Evolutionary conservation across 2,113 vertebrate species (phyloP), one percentile per base, ranked within the genome.

Genomic region (Sylvilagus bachmani): DNA sequence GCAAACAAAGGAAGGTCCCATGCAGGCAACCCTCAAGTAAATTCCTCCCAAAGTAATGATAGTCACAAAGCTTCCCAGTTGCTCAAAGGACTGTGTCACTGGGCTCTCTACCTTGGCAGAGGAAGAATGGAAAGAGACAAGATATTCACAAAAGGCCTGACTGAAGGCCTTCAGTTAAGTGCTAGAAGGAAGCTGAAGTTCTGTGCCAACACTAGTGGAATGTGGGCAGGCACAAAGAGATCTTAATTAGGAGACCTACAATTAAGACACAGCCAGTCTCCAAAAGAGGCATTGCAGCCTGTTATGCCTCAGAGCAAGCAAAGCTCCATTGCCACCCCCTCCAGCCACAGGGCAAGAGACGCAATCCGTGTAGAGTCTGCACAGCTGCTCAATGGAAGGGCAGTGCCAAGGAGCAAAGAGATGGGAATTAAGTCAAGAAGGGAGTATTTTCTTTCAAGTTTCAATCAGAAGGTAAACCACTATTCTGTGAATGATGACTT

Each of bases 211-310:
- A 84, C 74, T 90, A 95, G 92, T 88, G 96, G 92, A 97, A 96
- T 95, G 95, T 93, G 96, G 95, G 95, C 92, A 94, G 96, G 95
- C 96, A 92, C 95, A 96, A 95, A 96, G 73, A 96, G 94, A 91
- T 93, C 96, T 97, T 95, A 96, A 97, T 97, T 95, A 97, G 88
- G 83, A 97, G 94, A 89, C 92, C 94, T 96, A 95, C 96, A 95
- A 97, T 97, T 97, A 97, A 97, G 94, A 96, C 77, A 82, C 95
- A 89, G 87, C 2, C 55, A 93, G 91, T 89, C 77, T 93, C 93
- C 69, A 33, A 81, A 53, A 95, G 83, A 91, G 66, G 92, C 67
- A 74, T 5, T 84, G 49, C 70, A 85, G 92, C 75, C 79, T 90
- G 78, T 71, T 92, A 80, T 70, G 85, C 95, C 95, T 95, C 85